Percentiles rank a stretch among this genome's conserved stretches.
phyloP scores from a whole-genome alignment of 2,888 invertebrate species.

The Caenorhabditis uteleia region DNA sequence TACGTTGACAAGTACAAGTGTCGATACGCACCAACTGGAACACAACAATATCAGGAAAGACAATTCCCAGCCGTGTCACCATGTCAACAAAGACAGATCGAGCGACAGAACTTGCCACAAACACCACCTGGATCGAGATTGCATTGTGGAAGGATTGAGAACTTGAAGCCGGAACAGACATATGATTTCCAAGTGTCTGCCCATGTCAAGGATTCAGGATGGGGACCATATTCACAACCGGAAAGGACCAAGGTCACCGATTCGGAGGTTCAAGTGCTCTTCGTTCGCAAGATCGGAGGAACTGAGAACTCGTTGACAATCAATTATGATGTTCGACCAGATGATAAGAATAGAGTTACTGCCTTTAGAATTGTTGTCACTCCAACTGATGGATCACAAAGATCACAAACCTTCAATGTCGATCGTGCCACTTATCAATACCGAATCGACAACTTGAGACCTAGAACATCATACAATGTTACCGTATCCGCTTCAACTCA shows the following conservation, averaged over 20 bases:
- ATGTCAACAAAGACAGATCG: slow-evolving; percentile 60
- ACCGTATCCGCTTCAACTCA: slow-evolving; percentile 63
- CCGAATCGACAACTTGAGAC: slow-evolving; percentile 63
- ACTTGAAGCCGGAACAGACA: slow-evolving; percentile 60
- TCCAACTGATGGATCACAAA: slow-evolving; percentile 59
- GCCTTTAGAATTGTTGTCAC: slow-evolving; percentile 64
- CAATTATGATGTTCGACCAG: slow-evolving; percentile 62
- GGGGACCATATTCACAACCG: slow-evolving; percentile 47
- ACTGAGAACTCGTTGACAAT: slow-evolving; percentile 59
- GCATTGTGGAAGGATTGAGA: slow-evolving; percentile 66
- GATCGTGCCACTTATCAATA: slow-evolving; percentile 68
- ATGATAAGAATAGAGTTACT: slow-evolving; percentile 62
- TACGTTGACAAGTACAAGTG: slow-evolving; percentile 68
- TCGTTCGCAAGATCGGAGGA: slow-evolving; percentile 60
- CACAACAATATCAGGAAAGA: slow-evolving; percentile 56
- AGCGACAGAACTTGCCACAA: slow-evolving; percentile 65
- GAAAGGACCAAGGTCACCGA: slow-evolving; percentile 51
- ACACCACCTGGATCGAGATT: slow-evolving; percentile 60
- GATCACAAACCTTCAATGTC: slow-evolving; percentile 64
- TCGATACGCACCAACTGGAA: slow-evolving; percentile 59
- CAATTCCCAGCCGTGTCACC: slow-evolving; percentile 64
- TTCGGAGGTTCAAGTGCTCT: slow-evolving; percentile 60
- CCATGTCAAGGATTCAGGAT: slow-evolving; percentile 49
- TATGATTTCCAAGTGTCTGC: slow-evolving; percentile 67
- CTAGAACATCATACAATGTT: slow-evolving; percentile 68